phyloP scores from a whole-genome alignment of 1,140 invertebrate species.

The Caenorhabditis tropicalis region DNA sequence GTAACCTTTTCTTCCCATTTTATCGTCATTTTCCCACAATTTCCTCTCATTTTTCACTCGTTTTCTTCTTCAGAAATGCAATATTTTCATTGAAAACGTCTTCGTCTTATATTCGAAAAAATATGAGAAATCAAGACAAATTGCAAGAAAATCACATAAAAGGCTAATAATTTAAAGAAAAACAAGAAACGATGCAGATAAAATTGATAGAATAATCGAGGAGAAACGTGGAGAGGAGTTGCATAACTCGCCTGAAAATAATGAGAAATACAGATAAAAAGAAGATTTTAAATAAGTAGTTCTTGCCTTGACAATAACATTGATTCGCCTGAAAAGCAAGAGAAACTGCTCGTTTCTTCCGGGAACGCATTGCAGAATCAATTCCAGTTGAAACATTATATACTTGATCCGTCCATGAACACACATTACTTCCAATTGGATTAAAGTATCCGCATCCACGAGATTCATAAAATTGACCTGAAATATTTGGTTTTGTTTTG shows the following conservation, averaged over 20 bases:
- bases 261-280: background rate
- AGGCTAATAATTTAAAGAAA: background rate
- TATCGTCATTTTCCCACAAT: no score
- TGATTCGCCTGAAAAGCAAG: background rate
- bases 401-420: slow-evolving; percentile 27
- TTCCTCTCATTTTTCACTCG: no score
- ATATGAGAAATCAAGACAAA: slow-evolving; percentile 12
- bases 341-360: background rate
- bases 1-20: no score
- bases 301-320: slow-evolving; percentile 15
- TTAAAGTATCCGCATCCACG: background rate
- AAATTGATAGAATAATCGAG: background rate
- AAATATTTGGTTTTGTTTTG: background rate
- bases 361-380: background rate
- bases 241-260: background rate
- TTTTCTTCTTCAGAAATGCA: background rate
- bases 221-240: slow-evolving; percentile 2
- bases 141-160: background rate
- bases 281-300: background rate
- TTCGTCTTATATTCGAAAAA: background rate
- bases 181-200: background rate
- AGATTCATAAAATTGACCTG: background rate
- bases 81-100: background rate
- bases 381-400: background rate
- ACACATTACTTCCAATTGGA: slow-evolving; percentile 6